Conservation (phyloP, 2,888 invertebrate genomes). For the Drosophila eohydei region DNA sequence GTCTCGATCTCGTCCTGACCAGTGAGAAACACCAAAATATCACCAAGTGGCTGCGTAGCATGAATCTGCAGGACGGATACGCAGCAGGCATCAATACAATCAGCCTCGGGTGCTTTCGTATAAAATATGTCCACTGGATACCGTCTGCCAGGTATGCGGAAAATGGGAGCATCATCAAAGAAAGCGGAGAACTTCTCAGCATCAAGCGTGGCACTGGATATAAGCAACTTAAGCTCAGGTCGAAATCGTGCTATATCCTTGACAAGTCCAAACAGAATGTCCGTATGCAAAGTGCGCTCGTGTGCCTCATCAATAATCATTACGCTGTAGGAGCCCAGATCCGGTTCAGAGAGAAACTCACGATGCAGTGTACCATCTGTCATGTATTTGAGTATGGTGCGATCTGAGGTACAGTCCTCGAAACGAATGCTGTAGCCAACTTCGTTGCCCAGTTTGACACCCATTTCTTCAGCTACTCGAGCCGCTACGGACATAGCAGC, state of each 20-base stretch:
- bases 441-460: conserved; percentile 96
- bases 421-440: conserved; percentile 97
- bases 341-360: conserved; percentile 98
- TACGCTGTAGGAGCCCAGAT: conserved; percentile 97
- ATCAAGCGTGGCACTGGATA: conserved; percentile 99
- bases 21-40: conserved; percentile 98
- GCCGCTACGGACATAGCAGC: conserved; percentile 99
- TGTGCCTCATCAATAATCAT: conserved; percentile 99
- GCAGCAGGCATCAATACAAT: conserved; percentile 99
- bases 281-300: conserved; percentile 98
- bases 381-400: conserved; percentile 99
- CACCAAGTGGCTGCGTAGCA: conserved; percentile 97
- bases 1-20: conserved; percentile 97
- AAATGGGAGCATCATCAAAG: conserved; percentile 99
- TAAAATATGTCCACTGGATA: conserved; percentile 99
- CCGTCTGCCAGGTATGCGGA: conserved; percentile 97
- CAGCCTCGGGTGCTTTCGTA: conserved; percentile 99
- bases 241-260: conserved; percentile 97
- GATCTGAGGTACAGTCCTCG: conserved; percentile 99
- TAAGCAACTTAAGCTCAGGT: conserved; percentile 96
- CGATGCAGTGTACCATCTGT: conserved; percentile 99
- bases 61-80: conserved; percentile 99
- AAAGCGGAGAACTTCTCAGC: conserved; percentile 99
- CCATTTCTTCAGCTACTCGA: conserved; percentile 99
- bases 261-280: conserved; percentile 98